phyloP scores from a whole-genome alignment of 2,888 invertebrate species.

The Latheticus oryzae region DNA sequence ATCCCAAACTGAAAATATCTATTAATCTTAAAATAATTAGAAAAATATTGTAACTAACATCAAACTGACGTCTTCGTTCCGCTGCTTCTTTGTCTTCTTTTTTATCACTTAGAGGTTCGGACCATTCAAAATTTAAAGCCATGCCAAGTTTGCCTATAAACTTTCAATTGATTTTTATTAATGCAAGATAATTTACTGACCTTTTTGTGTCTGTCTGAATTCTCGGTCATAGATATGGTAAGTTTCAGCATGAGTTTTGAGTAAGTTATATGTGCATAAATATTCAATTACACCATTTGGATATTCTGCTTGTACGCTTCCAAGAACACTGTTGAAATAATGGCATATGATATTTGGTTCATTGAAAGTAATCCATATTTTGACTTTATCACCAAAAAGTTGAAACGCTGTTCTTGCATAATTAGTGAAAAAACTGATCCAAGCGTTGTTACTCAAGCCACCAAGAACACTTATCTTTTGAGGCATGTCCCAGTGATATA shows the following conservation, averaged over 20 bases:
- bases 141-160: conserved; percentile 69
- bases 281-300: conserved; percentile 70
- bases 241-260: conserved; percentile 74
- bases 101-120: conserved; percentile 65
- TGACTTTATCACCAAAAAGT: conserved; percentile 56
- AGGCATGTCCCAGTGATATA: conserved; percentile 60
- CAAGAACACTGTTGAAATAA: conserved; percentile 23
- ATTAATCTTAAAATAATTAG: no score
- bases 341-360: conserved; percentile 62
- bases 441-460: conserved; percentile 70
- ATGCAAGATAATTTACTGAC: no score
- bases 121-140: conserved; percentile 67
- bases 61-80: conserved; percentile 61
- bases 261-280: conserved; percentile 71
- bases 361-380: conserved; percentile 69
- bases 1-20: conserved; percentile 51
- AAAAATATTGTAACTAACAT: conserved; percentile 21
- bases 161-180: no score
- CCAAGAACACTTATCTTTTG: conserved; percentile 67
- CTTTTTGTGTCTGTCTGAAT: conserved; percentile 61
- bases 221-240: conserved; percentile 73
- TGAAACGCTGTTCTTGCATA: conserved; percentile 67
- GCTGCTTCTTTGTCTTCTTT: conserved; percentile 66
- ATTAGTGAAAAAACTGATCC: conserved; percentile 69
- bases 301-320: conserved; percentile 62